Conservation (phyloP, 2,797 vertebrate species). For the Anguilla marmorata region DNA sequence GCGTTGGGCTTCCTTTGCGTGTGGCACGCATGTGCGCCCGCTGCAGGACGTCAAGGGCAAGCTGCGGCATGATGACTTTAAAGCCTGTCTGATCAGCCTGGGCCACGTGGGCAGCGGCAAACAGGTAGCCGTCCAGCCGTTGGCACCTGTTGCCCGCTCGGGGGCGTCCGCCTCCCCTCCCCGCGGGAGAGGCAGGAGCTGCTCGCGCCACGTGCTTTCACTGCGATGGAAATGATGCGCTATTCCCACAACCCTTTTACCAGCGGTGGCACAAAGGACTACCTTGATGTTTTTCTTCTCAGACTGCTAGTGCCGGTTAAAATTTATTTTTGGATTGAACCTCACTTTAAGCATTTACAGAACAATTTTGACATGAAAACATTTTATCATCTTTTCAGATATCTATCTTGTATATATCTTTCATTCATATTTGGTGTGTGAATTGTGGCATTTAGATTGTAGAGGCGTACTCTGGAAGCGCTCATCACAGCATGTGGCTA, state of each 20-base stretch:
- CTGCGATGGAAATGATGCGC: background rate
- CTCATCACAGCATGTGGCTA: slow-evolving; percentile 11
- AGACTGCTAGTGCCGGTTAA: background rate
- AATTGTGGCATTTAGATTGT: background rate
- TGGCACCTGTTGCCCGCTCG: background rate
- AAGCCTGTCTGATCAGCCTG: slow-evolving; percentile 64
- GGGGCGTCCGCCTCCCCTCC: background rate
- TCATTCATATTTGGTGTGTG: background rate
- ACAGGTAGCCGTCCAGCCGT: slow-evolving; percentile 52
- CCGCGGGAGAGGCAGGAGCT: background rate
- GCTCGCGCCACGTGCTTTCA: background rate
- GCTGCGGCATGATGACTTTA: slow-evolving; percentile 59
- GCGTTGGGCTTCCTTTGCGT: slow-evolving; percentile 23
- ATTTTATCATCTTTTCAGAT: background rate
- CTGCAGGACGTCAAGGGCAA: slow-evolving; percentile 57
- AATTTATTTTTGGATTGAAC: background rate
- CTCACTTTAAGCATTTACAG: background rate
- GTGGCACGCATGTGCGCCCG: slow-evolving; percentile 43
- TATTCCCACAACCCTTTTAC: too few species aligned
- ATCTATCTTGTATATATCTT: background rate
- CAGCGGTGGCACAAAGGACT: background rate
- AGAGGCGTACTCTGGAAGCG: background rate
- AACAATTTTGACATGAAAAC: background rate
- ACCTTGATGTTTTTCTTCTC: background rate
- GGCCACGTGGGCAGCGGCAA: slow-evolving; percentile 62